A percentile compares a stretch with the other conserved stretches of the same genome.
These are phyloP conservation scores for Polydrusus tereticollis DNA, from an alignment of 2,888 invertebrate species.

Conservation along the genomic window DNA sequence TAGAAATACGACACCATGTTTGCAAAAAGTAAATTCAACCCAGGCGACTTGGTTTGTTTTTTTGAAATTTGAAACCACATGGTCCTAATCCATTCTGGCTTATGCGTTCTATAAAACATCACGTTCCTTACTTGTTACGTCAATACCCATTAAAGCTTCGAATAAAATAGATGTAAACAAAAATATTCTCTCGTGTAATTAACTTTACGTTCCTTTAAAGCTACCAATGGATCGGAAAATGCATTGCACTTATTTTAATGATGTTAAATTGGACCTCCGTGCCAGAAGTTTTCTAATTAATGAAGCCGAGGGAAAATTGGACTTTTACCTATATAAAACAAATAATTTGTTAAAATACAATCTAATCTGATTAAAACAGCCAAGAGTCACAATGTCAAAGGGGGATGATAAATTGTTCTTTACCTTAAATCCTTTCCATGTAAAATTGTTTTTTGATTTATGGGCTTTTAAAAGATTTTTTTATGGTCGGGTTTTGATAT, in stretches of 20 bases:
- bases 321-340: constrained; percentile 34
- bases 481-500: neutral
- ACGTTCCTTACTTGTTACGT: no score
- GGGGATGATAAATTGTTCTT: constrained; percentile 35
- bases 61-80: no score
- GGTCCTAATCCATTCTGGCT: no score
- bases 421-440: constrained; percentile 31
- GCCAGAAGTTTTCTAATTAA: constrained; percentile 39
- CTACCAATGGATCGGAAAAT: constrained; percentile 16
- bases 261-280: constrained; percentile 29
- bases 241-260: constrained; percentile 36
- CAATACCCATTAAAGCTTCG: no score
- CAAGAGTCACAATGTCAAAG: constrained; percentile 37
- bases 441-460: constrained; percentile 36
- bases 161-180: no score
- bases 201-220: neutral
- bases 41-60: no score
- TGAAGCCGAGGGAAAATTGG: constrained; percentile 26
- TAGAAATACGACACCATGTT: no score
- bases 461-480: constrained; percentile 22
- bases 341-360: constrained; percentile 43
- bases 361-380: constrained; percentile 38
- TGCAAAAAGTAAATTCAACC: no score
- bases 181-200: no score
- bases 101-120: no score